These are phyloP conservation scores for Rhinichthys osculus DNA, from an alignment of 2,797 vertebrate species.

Conservation along the genomic window DNA sequence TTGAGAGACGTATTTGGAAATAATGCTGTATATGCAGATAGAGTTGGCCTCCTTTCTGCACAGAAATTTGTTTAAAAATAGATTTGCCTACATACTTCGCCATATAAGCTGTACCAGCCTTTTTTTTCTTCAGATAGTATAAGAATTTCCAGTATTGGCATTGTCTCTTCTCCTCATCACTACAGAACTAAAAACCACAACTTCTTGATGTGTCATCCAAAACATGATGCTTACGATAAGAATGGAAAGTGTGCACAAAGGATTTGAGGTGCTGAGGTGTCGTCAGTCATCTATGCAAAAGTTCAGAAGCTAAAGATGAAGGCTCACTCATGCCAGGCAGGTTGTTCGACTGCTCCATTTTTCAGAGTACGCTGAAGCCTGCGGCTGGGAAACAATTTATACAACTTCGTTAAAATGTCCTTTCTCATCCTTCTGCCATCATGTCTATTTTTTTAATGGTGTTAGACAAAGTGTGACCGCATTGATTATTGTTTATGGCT, in stretches of 20 bases:
- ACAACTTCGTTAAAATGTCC: slow-evolving; percentile 56
- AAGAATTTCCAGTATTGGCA: neutral
- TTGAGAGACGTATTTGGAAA: slow-evolving; percentile 14
- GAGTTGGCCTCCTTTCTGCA: slow-evolving; percentile 22
- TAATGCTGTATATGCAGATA: slow-evolving; percentile 28
- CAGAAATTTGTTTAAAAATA: slow-evolving; percentile 18
- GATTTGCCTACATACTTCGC: neutral
- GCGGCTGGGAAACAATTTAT: slow-evolving; percentile 51
- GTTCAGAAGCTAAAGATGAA: slow-evolving; percentile 15
- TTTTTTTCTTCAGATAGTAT: neutral
- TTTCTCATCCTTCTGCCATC: slow-evolving; percentile 60
- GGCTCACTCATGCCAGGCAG: neutral
- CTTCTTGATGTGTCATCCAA: neutral
- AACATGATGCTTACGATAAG: neutral
- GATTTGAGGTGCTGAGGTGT: neutral
- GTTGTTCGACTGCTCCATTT: neutral
- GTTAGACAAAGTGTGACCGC: slow-evolving; percentile 21
- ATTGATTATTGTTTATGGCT: slow-evolving; percentile 33
- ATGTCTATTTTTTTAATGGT: slow-evolving; percentile 56
- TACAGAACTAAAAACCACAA: slow-evolving; percentile 7
- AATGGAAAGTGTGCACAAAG: neutral
- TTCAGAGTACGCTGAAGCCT: neutral
- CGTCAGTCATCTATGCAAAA: neutral
- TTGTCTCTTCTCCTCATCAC: neutral
- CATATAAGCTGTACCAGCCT: slow-evolving; percentile 8